phyloP scores from a whole-genome alignment of 2,888 invertebrate species.

The Ctenicera cuprea region DNA sequence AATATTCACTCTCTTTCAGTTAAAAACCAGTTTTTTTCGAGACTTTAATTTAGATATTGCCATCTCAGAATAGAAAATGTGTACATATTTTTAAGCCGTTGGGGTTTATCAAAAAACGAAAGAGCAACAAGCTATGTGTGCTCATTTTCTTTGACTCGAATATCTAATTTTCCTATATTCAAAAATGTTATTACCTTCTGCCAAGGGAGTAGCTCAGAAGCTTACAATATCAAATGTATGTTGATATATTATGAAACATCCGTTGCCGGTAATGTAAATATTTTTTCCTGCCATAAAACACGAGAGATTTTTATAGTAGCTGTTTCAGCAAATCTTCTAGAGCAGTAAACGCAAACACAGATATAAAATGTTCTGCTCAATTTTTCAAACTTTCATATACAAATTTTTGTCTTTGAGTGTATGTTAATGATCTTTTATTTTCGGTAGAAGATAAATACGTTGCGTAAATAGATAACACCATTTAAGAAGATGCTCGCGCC shows the following conservation, averaged over 20 bases:
- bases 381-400: neutral
- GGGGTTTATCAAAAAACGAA: conserved; percentile 31
- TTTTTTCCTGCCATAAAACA: conserved; percentile 18
- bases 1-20: neutral
- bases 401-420: no score
- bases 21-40: neutral
- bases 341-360: neutral
- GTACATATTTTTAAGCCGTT: conserved; percentile 20
- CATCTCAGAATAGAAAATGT: conserved; percentile 22
- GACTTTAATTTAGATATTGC: conserved; percentile 29
- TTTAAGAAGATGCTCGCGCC: no score
- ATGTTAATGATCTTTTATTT: no score
- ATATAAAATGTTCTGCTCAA: no score
- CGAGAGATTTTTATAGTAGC: neutral
- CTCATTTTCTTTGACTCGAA: conserved; percentile 33
- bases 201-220: conserved; percentile 31
- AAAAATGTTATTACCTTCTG: conserved; percentile 31
- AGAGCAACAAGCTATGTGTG: conserved; percentile 39
- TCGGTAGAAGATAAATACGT: no score
- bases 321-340: neutral
- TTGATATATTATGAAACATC: conserved; percentile 34
- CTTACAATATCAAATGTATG: conserved; percentile 34
- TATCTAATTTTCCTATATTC: conserved; percentile 38
- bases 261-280: conserved; percentile 32
- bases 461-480: no score